Evolutionary conservation across 2,797 vertebrate species (phyloP).

Genomic region (Novumbra hubbsi): DNA sequence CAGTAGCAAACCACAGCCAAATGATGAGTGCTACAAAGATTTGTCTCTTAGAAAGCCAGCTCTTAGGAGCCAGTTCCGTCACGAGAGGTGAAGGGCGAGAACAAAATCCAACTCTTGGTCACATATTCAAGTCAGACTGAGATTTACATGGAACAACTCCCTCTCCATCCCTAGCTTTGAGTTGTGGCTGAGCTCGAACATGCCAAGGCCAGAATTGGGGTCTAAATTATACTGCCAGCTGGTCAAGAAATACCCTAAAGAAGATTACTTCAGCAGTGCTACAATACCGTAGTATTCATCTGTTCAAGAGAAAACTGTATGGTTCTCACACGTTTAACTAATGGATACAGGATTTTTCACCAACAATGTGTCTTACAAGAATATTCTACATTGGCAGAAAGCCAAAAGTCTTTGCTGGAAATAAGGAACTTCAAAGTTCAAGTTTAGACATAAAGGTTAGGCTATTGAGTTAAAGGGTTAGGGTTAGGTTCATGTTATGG

Average conservation of each 20-base stretch:
- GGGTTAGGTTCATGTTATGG: too few relatives aligned
- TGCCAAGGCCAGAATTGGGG: slow-evolving; percentile 6
- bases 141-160: slow-evolving; percentile 23
- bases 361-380: too few relatives aligned
- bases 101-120: background rate
- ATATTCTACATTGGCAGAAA: too few relatives aligned
- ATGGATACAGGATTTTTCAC: too few relatives aligned
- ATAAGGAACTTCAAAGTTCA: too few relatives aligned
- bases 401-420: too few relatives aligned
- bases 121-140: background rate
- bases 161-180: slow-evolving; percentile 12
- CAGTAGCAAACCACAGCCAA: slow-evolving; percentile 44
- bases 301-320: background rate
- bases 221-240: slow-evolving; percentile 42
- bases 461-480: too few relatives aligned
- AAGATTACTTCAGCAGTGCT: background rate
- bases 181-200: slow-evolving; percentile 4
- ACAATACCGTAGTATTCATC: background rate
- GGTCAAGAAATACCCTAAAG: slow-evolving; percentile 41
- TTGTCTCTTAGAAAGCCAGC: slow-evolving; percentile 32
- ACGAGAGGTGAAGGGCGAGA: background rate
- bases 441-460: too few relatives aligned
- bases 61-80: background rate
- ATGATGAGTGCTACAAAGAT: slow-evolving; percentile 32
- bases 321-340: too few relatives aligned